Evolutionary conservation across 2,797 vertebrate species (phyloP).

Genomic region (Holocentrus rufus): DNA sequence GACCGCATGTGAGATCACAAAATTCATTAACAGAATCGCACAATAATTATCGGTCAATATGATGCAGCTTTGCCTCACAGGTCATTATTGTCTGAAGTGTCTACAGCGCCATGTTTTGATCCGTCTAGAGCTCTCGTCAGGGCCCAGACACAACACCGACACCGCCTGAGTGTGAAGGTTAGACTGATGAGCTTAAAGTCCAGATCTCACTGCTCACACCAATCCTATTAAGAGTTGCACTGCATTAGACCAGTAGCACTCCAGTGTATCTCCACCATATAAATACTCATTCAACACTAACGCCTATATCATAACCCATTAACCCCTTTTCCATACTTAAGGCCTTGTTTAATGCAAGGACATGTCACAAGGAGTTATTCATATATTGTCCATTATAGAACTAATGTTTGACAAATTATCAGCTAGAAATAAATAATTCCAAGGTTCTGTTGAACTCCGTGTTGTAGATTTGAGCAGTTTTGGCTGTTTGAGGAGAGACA

Average conservation of each 20-base stretch:
- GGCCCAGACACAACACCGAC: constrained; percentile 30
- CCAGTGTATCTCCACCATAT: background rate
- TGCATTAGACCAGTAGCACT: constrained; percentile 1
- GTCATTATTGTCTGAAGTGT: background rate
- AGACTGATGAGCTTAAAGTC: constrained; percentile 60
- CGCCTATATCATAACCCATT: too few relatives aligned
- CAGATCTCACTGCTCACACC: constrained; percentile 41
- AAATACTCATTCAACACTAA: too few relatives aligned
- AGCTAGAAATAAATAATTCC: too few relatives aligned
- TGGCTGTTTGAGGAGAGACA: too few relatives aligned
- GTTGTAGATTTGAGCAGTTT: too few relatives aligned
- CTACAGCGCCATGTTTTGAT: background rate
- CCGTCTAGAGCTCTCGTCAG: background rate
- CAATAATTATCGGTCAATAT: background rate
- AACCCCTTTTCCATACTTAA: too few relatives aligned
- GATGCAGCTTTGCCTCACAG: background rate
- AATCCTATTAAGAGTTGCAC: constrained; percentile 65
- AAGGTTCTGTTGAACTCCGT: too few relatives aligned
- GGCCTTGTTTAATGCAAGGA: too few relatives aligned
- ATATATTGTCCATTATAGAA: too few relatives aligned
- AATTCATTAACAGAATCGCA: background rate
- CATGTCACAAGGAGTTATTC: too few relatives aligned
- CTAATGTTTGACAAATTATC: too few relatives aligned
- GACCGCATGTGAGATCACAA: background rate
- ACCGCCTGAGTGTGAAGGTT: constrained; percentile 53